phyloP scores from a whole-genome alignment of 2,888 invertebrate genomes.

The Lathronympha strigana region DNA sequence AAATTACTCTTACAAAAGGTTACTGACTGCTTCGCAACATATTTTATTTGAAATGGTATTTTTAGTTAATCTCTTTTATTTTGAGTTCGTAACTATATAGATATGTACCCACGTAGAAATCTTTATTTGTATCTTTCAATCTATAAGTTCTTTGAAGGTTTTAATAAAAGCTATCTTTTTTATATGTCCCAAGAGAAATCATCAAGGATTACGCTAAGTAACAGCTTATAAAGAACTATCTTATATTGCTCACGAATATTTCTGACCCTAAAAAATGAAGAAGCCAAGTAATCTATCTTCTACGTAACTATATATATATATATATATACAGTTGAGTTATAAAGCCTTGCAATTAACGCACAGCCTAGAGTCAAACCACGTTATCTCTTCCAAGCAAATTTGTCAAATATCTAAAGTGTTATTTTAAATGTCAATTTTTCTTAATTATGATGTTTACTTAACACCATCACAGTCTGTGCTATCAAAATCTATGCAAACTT shows the following conservation, averaged over 20 bases:
- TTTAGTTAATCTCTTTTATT: not conserved
- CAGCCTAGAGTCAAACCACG: no score
- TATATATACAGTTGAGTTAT: no score
- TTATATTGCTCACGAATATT: constrained; percentile 1
- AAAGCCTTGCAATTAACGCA: no score
- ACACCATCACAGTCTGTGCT: no score
- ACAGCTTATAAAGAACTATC: constrained; percentile 12
- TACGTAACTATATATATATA: no score
- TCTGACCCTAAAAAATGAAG: not conserved
- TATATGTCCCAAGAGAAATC: constrained; percentile 23
- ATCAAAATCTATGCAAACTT: no score
- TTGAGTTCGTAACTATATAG: not conserved
- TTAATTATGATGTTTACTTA: no score
- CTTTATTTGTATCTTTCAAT: not conserved
- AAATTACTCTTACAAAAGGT: constrained; percentile 5
- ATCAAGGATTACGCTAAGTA: constrained; percentile 6
- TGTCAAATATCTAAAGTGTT: no score
- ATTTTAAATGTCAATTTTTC: no score
- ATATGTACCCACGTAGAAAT: not conserved
- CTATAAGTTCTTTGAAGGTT: not conserved
- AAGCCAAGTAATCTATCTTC: not conserved
- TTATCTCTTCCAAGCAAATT: no score
- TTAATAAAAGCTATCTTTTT: not conserved
- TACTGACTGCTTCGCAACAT: constrained; percentile 5
- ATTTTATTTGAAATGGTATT: not conserved